Conservation (phyloP, 2,888 invertebrate genomes). For the Timema cristinae region DNA sequence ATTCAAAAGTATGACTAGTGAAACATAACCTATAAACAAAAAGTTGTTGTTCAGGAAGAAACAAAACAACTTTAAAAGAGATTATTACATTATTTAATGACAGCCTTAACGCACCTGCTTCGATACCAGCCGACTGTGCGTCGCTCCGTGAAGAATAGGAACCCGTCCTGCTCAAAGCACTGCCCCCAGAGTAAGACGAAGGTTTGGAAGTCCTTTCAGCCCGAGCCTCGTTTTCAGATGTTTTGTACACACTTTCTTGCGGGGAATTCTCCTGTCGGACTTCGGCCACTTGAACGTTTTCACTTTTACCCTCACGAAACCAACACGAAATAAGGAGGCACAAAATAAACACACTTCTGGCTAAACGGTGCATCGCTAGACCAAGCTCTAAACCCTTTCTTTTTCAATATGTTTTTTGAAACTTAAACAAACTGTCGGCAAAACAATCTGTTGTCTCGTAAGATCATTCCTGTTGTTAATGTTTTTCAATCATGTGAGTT, state of each 20-base stretch:
- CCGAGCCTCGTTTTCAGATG: too few relatives aligned
- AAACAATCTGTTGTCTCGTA: constrained; percentile 8
- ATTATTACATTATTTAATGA: too few relatives aligned
- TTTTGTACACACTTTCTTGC: too few relatives aligned
- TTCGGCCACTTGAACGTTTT: constrained; percentile 20
- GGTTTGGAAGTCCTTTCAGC: constrained; percentile 16
- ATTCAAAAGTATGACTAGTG: background rate
- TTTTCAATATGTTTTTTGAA: background rate
- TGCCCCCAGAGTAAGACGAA: constrained; percentile 22
- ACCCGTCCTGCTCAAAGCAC: constrained; percentile 20
- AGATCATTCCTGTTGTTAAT: constrained; percentile 21
- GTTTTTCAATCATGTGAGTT: background rate
- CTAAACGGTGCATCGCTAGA: constrained; percentile 27
- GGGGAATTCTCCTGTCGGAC: constrained; percentile 21
- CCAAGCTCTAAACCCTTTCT: constrained; percentile 12
- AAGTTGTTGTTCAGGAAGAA: too few relatives aligned
- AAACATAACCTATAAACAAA: background rate
- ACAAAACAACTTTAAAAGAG: background rate
- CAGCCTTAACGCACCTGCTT: constrained; percentile 23
- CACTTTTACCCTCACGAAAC: constrained; percentile 27
- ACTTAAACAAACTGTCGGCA: constrained; percentile 1
- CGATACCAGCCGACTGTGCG: constrained; percentile 22
- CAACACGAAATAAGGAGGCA: constrained; percentile 26
- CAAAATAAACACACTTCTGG: constrained; percentile 25
- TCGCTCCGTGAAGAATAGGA: constrained; percentile 24